Evolutionary conservation across 2,888 invertebrate species (phyloP).

Genomic region (Macrophya alboannulata): DNA sequence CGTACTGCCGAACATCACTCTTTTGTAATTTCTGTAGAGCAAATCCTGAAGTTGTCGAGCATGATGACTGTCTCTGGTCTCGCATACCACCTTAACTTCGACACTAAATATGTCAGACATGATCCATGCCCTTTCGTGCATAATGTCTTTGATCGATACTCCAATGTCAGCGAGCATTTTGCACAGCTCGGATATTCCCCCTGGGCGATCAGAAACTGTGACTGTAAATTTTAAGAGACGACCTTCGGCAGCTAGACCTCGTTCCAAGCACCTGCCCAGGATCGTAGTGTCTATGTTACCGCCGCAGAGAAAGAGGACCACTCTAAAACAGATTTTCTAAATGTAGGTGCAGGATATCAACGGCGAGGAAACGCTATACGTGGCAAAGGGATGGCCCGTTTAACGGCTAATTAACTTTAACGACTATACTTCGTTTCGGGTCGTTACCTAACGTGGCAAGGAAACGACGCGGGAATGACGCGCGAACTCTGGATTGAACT

Average conservation of each 20-base stretch:
- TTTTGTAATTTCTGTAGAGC: slow-evolving; percentile 82
- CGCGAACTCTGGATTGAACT: slow-evolving; percentile 46
- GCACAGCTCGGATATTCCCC: slow-evolving; percentile 93
- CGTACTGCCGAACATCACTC: slow-evolving; percentile 80
- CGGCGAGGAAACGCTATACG: slow-evolving; percentile 5
- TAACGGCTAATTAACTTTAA: slow-evolving; percentile 54
- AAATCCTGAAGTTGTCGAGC: slow-evolving; percentile 84
- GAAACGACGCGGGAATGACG: slow-evolving; percentile 52
- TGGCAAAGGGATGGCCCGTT: slow-evolving; percentile 49
- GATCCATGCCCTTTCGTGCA: slow-evolving; percentile 98
- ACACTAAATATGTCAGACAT: slow-evolving; percentile 93
- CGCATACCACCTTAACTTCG: slow-evolving; percentile 93
- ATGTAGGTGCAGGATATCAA: slow-evolving; percentile 30
- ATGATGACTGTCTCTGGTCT: slow-evolving; percentile 93
- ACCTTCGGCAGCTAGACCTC: slow-evolving; percentile 94
- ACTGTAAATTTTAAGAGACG: slow-evolving; percentile 89
- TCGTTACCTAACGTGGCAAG: slow-evolving; percentile 39
- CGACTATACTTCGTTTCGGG: slow-evolving; percentile 53
- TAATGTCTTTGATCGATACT: slow-evolving; percentile 96
- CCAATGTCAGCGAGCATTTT: slow-evolving; percentile 88
- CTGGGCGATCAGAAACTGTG: slow-evolving; percentile 92
- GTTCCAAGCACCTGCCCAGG: slow-evolving; percentile 92
- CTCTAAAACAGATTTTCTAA: slow-evolving; percentile 82
- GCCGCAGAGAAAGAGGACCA: slow-evolving; percentile 92
- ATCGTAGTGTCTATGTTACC: slow-evolving; percentile 97